Evolutionary conservation across 2,113 vertebrate species (phyloP), one percentile per base, ranked within the genome.

Genomic region (Platycercus adscitus): DNA sequence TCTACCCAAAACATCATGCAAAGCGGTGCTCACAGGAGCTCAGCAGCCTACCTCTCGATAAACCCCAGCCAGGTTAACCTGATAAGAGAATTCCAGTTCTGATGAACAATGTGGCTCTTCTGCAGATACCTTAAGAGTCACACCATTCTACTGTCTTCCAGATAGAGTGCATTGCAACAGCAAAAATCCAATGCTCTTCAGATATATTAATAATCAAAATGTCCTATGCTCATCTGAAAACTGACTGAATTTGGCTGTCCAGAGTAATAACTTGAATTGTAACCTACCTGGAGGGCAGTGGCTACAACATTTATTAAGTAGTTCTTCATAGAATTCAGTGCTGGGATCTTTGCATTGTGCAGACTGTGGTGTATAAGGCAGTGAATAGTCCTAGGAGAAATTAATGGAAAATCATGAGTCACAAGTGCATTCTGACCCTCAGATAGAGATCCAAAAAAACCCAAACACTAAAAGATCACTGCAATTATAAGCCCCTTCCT

Each of bases 221-320:
- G 1, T 13, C 49, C 19, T 39, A 6, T 3, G 29, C 4, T 72
- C 0, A 20, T 52, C 43, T 84, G 77, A 80, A 88, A 81, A 79
- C 2, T 14, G 23, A 66, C 14, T 49, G 33, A 44, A 69, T 82
- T 85, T 70, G 49, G 53, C 35, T 47, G 29, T 29, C 20, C 52
- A 50, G 65, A 71, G n/a, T 10, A 44, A 70, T 13, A 55, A 9
- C 68, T 61, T 53, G 21, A 76, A 21, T 71, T 26, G 33, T 21
- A 70, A 44, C 93, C 91, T 78, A 98, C 97, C 97, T 60, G 97
- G 97, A 15, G 92, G 95, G 79, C 98, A 98, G 61, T 52, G 81
- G 72, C 96, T 97, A 69, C 97, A 98, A 87, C 97, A 98, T 81
- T 64, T 93, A 66, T 95, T 69, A 21, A 73, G 39, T 5, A 4